These are phyloP conservation scores for Achroia grisella DNA, from an alignment of 1,140 invertebrate genomes.

Conservation along the genomic window DNA sequence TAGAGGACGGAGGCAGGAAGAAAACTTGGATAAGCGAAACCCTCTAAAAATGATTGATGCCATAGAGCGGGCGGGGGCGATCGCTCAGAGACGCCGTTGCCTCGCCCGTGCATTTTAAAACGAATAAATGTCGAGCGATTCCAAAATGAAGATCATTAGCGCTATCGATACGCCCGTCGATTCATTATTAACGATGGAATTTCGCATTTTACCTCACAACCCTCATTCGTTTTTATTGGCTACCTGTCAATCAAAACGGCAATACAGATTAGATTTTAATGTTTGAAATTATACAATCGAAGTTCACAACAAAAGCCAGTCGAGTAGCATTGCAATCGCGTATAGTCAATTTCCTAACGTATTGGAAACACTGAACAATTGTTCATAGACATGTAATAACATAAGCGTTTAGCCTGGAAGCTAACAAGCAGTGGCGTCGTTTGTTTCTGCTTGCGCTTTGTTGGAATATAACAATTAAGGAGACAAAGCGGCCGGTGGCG, in stretches of 20 bases:
- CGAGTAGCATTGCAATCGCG: constrained; percentile 28
- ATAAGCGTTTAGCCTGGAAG: constrained; percentile 55
- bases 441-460: constrained; percentile 53
- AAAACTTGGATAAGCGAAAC: constrained; percentile 71
- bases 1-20: constrained; percentile 56
- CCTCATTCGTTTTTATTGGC: constrained; percentile 25
- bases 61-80: constrained; percentile 35
- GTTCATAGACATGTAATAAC: constrained; percentile 66
- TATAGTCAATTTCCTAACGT: constrained; percentile 49
- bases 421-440: constrained; percentile 42
- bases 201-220: constrained; percentile 33
- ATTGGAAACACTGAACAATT: constrained; percentile 57
- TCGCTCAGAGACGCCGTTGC: constrained; percentile 26
- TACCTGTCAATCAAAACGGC: constrained; percentile 34
- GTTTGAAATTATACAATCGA: constrained; percentile 16
- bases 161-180: constrained; percentile 42
- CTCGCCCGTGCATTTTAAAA: constrained; percentile 56
- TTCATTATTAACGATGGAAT: constrained; percentile 54
- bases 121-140: constrained; percentile 68
- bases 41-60: constrained; percentile 74
- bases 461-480: constrained; percentile 65
- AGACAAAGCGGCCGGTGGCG: constrained; percentile 53
- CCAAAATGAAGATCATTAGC: constrained; percentile 67
- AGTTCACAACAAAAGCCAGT: constrained; percentile 32
- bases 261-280: constrained; percentile 27